Evolutionary conservation across 1,140 invertebrate species (phyloP), one percentile per base, ranked within the genome.

Genomic region (Drosophila sp.): DNA sequence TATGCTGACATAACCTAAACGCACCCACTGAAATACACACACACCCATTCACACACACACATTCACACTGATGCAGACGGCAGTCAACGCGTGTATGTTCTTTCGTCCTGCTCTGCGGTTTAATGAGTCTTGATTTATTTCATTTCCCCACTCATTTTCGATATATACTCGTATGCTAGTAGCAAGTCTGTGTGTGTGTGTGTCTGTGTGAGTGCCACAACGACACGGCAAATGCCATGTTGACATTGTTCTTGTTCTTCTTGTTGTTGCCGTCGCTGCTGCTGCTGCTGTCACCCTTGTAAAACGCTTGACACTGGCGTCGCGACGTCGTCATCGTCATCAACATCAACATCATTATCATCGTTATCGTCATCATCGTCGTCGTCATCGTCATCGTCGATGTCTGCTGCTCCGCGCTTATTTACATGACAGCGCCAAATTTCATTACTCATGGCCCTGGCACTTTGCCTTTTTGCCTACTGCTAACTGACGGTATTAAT

Each of bases 101-200:
- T 62, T 57, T 55, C 64, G 66, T 73, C 66, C 70, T 79, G 72
- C 70, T 79, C 72, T 44, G 83, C 70, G 70, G 60, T 73, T 73
- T 87, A 87, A 87, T 87, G 83, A 87, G 83, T 79, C 83, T 70
- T 87, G 83, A 87, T 87, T 87, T 87, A 87, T 87, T 87, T 87
- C 76, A 87, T 87, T 87, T 87, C 72, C 83, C 70, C 72, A 61
- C 66, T 77, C 72, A 69, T 73, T 75, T 80, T 81, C 82, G 70
- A 75, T 70, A 78, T 65, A 58, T 65, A 58, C 70, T 50, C 44
- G 23, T 50, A 27, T 50, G 44, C 23, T 50, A 50, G 23, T 27
- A 50, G 44, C 8, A 25, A 25, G 17, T 47, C 17, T 17, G 17
- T 40, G 38, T 40, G 10, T 40, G 38, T n/a, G 10, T 40, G 38